Evolutionary conservation across 2,888 invertebrate species (phyloP).

Genomic region (Cerastis rubricosa): DNA sequence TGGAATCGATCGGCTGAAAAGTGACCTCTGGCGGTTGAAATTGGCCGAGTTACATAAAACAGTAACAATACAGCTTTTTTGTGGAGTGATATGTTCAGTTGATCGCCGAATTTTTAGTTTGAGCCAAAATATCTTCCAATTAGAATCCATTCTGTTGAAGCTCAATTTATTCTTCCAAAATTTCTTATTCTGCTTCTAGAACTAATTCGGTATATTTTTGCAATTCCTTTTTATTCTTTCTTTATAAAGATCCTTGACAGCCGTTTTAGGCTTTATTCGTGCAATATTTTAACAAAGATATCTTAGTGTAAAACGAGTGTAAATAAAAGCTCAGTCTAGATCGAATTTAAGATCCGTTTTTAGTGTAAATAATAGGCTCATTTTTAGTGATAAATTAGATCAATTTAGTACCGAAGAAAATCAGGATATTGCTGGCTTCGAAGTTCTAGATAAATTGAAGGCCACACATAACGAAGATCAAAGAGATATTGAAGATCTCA

Average conservation of each 20-base stretch:
- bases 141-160: constrained; percentile 67
- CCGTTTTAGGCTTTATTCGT: constrained; percentile 59
- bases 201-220: constrained; percentile 17
- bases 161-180: constrained; percentile 65
- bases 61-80: constrained; percentile 65
- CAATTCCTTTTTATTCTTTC: constrained; percentile 14
- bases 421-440: neutral
- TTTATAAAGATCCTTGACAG: constrained; percentile 31
- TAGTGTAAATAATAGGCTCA: constrained; percentile 65
- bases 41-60: constrained; percentile 70
- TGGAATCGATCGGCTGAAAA: constrained; percentile 79
- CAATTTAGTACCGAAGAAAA: constrained; percentile 22
- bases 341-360: constrained; percentile 46
- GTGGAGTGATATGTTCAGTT: constrained; percentile 67
- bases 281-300: constrained; percentile 72
- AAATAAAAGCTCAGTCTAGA: constrained; percentile 62
- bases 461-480: constrained; percentile 26
- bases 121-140: constrained; percentile 74
- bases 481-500: constrained; percentile 52
- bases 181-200: constrained; percentile 32
- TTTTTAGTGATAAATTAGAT: constrained; percentile 47
- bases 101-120: constrained; percentile 57
- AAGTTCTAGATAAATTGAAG: constrained; percentile 26
- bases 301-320: constrained; percentile 59
- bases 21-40: constrained; percentile 81